phyloP scores from a whole-genome alignment of 2,797 vertebrate genomes.

The Botia kubotai region DNA sequence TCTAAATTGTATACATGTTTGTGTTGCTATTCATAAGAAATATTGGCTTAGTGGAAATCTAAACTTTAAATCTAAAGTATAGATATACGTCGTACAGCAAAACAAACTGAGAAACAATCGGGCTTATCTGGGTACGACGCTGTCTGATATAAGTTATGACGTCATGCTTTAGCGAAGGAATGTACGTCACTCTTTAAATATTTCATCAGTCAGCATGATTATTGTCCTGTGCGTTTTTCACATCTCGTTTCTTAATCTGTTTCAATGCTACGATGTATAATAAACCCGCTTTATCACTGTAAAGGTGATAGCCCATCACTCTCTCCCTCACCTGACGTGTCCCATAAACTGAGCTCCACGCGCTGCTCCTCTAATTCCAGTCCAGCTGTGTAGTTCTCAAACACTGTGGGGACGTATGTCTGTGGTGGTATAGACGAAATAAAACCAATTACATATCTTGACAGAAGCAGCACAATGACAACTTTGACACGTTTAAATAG shows the following conservation, averaged over 20 bases:
- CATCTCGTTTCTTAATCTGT: background rate
- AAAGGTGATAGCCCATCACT: background rate
- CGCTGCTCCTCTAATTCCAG: slow-evolving; percentile 92
- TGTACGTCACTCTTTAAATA: slow-evolving; percentile 1
- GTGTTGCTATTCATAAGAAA: too few species aligned
- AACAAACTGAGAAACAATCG: background rate
- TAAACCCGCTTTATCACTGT: background rate
- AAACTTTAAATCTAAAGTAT: too few species aligned
- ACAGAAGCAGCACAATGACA: background rate
- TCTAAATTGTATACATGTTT: too few species aligned
- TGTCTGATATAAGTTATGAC: background rate
- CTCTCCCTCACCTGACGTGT: slow-evolving; percentile 88
- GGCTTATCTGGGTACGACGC: background rate
- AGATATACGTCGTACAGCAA: background rate
- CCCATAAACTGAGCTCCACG: slow-evolving; percentile 95
- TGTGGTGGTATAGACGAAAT: slow-evolving; percentile 56
- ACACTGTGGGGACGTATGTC: slow-evolving; percentile 95
- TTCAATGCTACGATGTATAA: background rate
- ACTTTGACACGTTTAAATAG: background rate
- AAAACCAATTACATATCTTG: background rate
- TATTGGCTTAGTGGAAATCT: too few species aligned
- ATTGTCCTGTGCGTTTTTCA: background rate
- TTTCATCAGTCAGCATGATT: background rate
- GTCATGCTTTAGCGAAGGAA: background rate
- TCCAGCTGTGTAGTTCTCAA: slow-evolving; percentile 96